Percentiles rank a stretch among this genome's conserved stretches.
Conservation (phyloP, 2,113 vertebrate species). For the Peromyscus polionotus region DNA sequence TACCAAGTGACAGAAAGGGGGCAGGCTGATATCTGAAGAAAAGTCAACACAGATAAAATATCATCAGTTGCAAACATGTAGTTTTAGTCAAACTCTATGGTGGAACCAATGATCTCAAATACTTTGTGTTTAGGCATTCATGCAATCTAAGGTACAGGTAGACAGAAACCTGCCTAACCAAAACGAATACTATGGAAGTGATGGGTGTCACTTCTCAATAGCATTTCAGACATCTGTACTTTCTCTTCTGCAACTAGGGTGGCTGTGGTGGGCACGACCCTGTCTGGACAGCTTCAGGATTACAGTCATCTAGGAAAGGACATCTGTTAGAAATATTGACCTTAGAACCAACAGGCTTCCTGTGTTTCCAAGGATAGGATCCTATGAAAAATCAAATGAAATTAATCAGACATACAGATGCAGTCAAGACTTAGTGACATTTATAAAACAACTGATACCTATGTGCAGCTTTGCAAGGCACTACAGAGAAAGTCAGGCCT, state of each 20-base stretch:
- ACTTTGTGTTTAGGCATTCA: neutral
- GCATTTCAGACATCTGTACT: neutral
- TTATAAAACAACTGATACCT: rapidly evolving
- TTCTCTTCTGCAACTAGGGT: neutral
- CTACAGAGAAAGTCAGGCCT: neutral
- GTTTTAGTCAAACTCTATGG: neutral
- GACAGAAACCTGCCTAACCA: neutral
- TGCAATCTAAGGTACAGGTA: neutral
- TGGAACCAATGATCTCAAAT: rapidly evolving
- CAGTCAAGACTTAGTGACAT: neutral
- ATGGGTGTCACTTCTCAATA: neutral
- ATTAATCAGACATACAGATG: neutral
- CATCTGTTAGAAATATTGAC: neutral
- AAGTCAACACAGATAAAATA: neutral
- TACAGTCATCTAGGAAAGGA: neutral
- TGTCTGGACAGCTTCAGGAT: neutral
- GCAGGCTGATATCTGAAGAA: neutral
- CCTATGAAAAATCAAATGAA: neutral
- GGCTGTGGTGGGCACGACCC: neutral
- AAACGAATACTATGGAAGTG: neutral
- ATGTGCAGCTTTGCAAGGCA: neutral
- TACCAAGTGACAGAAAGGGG: neutral
- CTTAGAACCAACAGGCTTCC: neutral
- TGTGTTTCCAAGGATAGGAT: neutral
- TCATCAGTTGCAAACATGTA: no score